Base-by-base conservation (phyloP, 1,140 invertebrate species). In the Camponotus vicinus region DNA sequence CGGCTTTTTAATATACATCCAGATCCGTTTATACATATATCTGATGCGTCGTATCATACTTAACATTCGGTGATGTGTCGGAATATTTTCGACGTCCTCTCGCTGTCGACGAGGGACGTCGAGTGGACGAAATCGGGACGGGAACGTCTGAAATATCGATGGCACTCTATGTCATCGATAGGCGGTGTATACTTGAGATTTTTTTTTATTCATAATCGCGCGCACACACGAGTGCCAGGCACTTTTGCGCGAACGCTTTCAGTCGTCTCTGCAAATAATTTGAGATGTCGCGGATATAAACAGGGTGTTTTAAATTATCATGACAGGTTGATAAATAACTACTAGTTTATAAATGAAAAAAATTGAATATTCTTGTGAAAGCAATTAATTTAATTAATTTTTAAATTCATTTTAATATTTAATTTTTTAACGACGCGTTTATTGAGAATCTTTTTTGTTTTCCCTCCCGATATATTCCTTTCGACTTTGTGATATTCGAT, bases 151-250 rank as follows among this genome's bases (percentile, higher is more conserved):
- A 42, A 42, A 55, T 55, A 40, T 67, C n/a, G 63, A 79, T 67
- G 71, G 11, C 52, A n/a, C 71, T 75, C 45, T 18, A 52, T 49
- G n/a, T 15, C 42, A 15, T 79, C 52, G 37, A 42, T 7, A 21
- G 45, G 49, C 13, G 37, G 13, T 49, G 13, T 15, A 49, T 40
- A 34, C 3, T 15, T 32, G 67, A 82, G 2, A 73, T 71, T 82
- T 82, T 73, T 49, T 49, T 49, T 52, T 52, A 34, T 59, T 73
- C 55, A 45, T 32, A 71, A 82, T 73, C 55, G 18, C 7, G n/a
- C 37, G 18, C 18, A 21, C 21, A 49, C 34, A n/a, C 9, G 27
- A 32, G 18, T 55, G 15, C 3, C 27, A 80, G 21, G 7, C 0
- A 71, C 11, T 49, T 82, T 42, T n/a, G 2, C 49, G 37, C 8